These are phyloP conservation scores for Atherinosoma microstoma DNA, from an alignment of 2,797 vertebrate genomes.

Conservation along the genomic window DNA sequence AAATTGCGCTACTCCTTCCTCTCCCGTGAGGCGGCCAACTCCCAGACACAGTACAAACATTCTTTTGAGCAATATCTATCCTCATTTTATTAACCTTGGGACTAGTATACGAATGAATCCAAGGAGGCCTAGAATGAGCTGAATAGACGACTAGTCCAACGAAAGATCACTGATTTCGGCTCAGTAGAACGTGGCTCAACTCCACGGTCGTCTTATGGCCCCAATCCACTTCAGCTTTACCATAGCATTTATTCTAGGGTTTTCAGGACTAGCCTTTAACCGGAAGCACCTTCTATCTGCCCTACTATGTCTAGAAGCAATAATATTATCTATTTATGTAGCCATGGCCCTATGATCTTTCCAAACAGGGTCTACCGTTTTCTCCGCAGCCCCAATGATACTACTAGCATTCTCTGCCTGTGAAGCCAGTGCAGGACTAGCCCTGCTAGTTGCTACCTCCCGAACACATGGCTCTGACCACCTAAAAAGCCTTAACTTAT, in stretches of 20 bases:
- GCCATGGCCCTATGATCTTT: conserved; percentile 10
- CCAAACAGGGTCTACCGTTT: fast-evolving
- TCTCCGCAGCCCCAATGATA: not conserved
- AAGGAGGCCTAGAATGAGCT: conserved; percentile 62
- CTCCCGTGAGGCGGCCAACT: conserved; percentile 46
- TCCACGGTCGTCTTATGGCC: conserved; percentile 40
- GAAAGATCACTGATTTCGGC: conserved; percentile 69
- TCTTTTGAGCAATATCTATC: fast-evolving
- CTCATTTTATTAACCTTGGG: not conserved
- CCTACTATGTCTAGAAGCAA: conserved; percentile 44
- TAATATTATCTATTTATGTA: conserved; percentile 56
- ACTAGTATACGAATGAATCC: conserved; percentile 55
- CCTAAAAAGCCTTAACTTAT: conserved; percentile 33
- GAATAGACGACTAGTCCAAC: conserved; percentile 70
- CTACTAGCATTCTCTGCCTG: conserved; percentile 62
- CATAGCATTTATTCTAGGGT: not conserved
- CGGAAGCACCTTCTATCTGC: conserved; percentile 43
- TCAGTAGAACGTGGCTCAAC: conserved; percentile 54
- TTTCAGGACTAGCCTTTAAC: conserved; percentile 35
- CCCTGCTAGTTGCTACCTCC: conserved; percentile 39
- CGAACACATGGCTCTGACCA: conserved; percentile 46
- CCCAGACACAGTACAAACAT: too few relatives aligned
- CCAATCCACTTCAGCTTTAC: conserved; percentile 17
- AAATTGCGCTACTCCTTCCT: conserved; percentile 38
- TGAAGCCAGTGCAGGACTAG: conserved; percentile 36